Base-by-base conservation (phyloP, 2,888 invertebrate species). In the Rhodophaea formosa region DNA sequence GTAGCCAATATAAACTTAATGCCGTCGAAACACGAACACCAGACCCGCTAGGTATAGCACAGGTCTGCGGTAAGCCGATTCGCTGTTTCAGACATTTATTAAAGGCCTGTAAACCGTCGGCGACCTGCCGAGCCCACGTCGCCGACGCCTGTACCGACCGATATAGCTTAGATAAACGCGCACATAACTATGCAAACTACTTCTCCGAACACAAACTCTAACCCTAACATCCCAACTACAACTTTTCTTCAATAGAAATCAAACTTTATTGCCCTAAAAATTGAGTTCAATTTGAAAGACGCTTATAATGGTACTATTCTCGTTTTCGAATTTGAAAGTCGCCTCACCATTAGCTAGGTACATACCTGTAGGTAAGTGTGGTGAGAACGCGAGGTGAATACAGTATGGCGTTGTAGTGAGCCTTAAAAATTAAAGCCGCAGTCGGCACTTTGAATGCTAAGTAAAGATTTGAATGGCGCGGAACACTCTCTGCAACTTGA, bases 151-250 rank as follows among this genome's bases (percentile, higher is more conserved):
- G 75, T 75, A 77, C 77, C 73, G 63, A 75, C 80, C 79, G 79
- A 85, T 84, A 83, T 80, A 82, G 79, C 84, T 86, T 82, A 86
- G 86, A 86, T 87, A 87, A 86, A 86, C 82, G 81, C 70, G 73
- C 78, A 86, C 84, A 85, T 88, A 86, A 79, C 86, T 86, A 88
- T 88, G 84, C 84, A 88, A 88, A 87, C 86, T 85, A 84, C 82
- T 82, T 79, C 77, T 75, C 71, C 61, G 58, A 65, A 64, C 58
- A 43, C 44, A 52, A 17, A 16, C 16, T 57, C 58, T 32, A 30
- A 29, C 55, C 62, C 65, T 64, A 71, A 80, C 63, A 68, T 66
- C 79, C 49, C 67, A 84, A 77, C 67, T 64, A 32, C 35, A 23
- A 46, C 5, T 51, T 56, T 45, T 53, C 6, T 14, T 35, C 71